Evolutionary conservation across 1,140 invertebrate species (phyloP).

Genomic region (Bathynomus jamesi): DNA sequence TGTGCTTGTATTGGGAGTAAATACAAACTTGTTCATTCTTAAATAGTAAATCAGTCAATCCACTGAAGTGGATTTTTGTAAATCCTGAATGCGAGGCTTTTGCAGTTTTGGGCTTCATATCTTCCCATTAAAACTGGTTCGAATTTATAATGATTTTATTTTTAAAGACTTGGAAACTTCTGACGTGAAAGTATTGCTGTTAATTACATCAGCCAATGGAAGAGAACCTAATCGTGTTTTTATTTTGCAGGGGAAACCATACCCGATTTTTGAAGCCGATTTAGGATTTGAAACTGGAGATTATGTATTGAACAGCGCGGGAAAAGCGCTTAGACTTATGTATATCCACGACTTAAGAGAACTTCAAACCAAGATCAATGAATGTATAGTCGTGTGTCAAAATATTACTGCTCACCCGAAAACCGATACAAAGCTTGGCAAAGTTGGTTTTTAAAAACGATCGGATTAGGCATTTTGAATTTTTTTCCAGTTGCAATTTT

Average conservation of each 20-base stretch:
- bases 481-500: background rate
- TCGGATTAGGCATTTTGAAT: background rate
- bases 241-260: conserved; percentile 55
- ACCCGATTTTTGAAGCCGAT: conserved; percentile 57
- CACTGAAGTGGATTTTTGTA: too few relatives aligned
- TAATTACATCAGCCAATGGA: too few relatives aligned
- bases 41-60: too few relatives aligned
- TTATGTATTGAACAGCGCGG: conserved; percentile 63
- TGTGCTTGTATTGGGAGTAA: background rate
- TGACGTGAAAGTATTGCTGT: too few relatives aligned
- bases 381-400: conserved; percentile 85
- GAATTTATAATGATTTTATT: too few relatives aligned
- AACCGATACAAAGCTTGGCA: conserved; percentile 87
- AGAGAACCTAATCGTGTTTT: too few relatives aligned
- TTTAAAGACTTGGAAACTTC: too few relatives aligned
- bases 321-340: conserved; percentile 71
- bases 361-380: conserved; percentile 90
- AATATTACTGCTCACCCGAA: conserved; percentile 90
- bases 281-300: conserved; percentile 63
- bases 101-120: too few relatives aligned
- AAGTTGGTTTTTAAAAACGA: conserved; percentile 68
- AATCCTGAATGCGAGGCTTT: too few relatives aligned
- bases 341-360: conserved; percentile 85
- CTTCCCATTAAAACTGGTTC: too few relatives aligned
- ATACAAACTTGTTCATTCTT: too few relatives aligned